Base-by-base conservation (phyloP, 2,113 vertebrate species). In the Limanda limanda region DNA sequence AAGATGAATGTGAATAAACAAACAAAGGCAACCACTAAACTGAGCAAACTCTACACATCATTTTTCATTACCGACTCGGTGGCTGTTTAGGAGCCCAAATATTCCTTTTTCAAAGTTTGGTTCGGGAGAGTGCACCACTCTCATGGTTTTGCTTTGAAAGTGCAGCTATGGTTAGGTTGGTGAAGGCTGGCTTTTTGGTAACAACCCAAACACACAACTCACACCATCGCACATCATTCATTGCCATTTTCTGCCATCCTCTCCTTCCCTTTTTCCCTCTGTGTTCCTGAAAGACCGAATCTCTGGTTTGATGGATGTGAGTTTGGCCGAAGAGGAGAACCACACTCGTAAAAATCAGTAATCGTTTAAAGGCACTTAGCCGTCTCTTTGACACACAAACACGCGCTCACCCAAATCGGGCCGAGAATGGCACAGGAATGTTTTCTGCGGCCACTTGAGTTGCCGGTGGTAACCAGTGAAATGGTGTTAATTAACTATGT, bases 401-500 rank as follows among this genome's bases (percentile, higher is more conserved):
- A 76, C 54, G 45, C 61, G 24, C 71, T 66, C 72, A 20, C 47
- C 63, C 15, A 78, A 68, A 80, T 51, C 66, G 48, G 59, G 64
- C 51, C 55, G 18, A 83, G 76, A 79, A 74, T 78, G 76, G 69
- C 78, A 79, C 54, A 75, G 74, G 83, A 87, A 88, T 88, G 82
- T 82, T 92, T 89, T 68, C 80, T 74, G 74, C 74, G 54, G 68
- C 71, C 71, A 56, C 67, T 82, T 81, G 47, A 84, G 83, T 91
- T 90, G 81, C 81, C 54, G 56, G 21, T 75, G 88, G 89, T 82
- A 83, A 91, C 88, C 67, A 21, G 71, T 63, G 76, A 85, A 87
- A 81, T 58, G 66, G 85, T 73, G 74, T 74, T 93, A 87, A 89
- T 90, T 91, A 88, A 85, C 76, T 80, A 79, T 82, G 79, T 82